A percentile compares a stretch with the other conserved stretches of the same genome.
Evolutionary conservation across 2,888 invertebrate species (phyloP).

Genomic region (Pyrgus malvae): DNA sequence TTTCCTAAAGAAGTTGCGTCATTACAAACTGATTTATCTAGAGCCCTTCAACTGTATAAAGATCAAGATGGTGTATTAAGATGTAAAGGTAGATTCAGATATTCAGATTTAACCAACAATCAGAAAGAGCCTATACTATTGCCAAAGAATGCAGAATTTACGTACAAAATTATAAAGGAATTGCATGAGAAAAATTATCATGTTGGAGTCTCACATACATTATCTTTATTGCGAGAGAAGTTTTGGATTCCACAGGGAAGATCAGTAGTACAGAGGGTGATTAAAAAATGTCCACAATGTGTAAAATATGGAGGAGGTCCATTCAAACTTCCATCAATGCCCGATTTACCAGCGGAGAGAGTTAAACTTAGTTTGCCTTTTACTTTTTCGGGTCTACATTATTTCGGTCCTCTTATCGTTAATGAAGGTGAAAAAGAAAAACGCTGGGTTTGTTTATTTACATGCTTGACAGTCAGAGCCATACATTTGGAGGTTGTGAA

Average conservation of each 20-base stretch:
- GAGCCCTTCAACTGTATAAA: background rate
- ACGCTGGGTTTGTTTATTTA: conserved; percentile 32
- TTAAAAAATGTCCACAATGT: conserved; percentile 19
- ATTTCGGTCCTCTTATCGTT: background rate
- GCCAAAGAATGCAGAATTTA: background rate
- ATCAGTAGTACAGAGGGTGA: background rate
- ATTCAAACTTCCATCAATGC: conserved; percentile 33
- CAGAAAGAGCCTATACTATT: background rate
- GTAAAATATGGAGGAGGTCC: conserved; percentile 38
- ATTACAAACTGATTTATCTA: background rate
- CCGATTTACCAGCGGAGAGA: conserved; percentile 36
- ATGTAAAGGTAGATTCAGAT: background rate
- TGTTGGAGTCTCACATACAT: background rate
- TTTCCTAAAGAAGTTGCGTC: background rate
- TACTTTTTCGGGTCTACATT: conserved; percentile 14
- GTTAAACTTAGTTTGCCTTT: conserved; percentile 32
- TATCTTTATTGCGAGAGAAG: background rate
- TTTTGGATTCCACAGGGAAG: background rate
- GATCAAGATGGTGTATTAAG: background rate
- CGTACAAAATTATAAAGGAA: background rate
- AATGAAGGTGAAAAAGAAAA: conserved; percentile 12
- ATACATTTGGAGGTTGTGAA: conserved; percentile 37
- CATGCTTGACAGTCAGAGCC: conserved; percentile 36
- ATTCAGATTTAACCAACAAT: background rate
- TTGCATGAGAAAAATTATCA: background rate